Conservation (phyloP, 23 tunicate species). For the Ciona savignyi region DNA sequence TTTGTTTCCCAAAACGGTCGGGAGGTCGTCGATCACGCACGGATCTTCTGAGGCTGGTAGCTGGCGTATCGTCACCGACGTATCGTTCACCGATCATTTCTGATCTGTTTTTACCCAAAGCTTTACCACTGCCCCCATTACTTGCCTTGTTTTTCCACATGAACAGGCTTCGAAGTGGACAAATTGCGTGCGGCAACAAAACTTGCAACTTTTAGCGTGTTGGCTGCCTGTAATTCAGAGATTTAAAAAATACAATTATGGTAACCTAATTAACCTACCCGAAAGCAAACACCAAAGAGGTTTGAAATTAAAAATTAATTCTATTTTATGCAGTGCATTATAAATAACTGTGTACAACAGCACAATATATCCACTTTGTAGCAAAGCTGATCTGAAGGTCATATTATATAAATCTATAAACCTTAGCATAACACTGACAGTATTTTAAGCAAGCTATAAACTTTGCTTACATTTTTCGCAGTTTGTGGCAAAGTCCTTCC, state of each 20-base stretch:
- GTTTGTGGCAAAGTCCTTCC: constrained; percentile 41
- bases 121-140: neutral
- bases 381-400: neutral
- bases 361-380: no score
- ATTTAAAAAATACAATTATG: no score
- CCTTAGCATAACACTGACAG: no score
- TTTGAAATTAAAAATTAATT: neutral
- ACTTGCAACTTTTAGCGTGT: constrained; percentile 49
- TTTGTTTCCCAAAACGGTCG: constrained; percentile 98
- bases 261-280: no score
- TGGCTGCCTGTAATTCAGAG: constrained; percentile 34
- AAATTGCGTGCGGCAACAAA: constrained; percentile 51
- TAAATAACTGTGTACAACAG: no score
- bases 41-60: no score
- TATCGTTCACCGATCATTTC: constrained; percentile 91
- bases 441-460: no score
- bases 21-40: no score
- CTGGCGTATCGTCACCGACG: constrained; percentile 96
- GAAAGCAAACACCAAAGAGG: no score
- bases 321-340: no score
- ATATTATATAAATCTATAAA: neutral
- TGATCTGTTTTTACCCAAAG: no score
- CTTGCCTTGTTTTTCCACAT: constrained; percentile 64
- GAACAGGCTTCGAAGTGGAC: constrained; percentile 15
- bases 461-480: constrained; percentile 67